Conservation (phyloP, 2,888 invertebrate genomes). For the Cylindroiulus punctatus region DNA sequence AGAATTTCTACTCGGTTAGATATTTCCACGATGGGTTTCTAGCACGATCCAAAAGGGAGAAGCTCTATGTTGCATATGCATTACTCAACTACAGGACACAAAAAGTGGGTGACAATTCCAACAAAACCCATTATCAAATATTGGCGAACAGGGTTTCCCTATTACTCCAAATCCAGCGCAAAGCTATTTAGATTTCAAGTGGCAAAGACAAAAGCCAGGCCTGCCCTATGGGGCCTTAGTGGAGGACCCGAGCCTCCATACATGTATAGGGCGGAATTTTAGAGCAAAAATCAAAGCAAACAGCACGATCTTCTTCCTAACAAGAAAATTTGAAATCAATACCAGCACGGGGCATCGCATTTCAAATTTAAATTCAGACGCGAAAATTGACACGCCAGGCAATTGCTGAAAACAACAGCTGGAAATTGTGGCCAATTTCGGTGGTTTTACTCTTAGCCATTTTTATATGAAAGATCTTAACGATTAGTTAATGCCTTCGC, state of each 20-base stretch:
- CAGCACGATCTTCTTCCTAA: conserved; percentile 7
- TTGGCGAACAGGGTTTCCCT: not conserved
- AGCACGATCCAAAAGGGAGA: not conserved
- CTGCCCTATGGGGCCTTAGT: not conserved
- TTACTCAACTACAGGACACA: not conserved
- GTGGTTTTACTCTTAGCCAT: not conserved
- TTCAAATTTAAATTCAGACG: conserved; percentile 28
- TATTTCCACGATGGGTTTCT: not conserved
- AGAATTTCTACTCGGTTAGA: conserved; percentile 14
- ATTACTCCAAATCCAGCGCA: not conserved
- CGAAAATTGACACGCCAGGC: not conserved
- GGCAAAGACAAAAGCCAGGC: conserved; percentile 9
- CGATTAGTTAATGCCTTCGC: not conserved
- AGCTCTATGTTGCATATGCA: not conserved
- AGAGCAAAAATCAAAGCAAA: not conserved
- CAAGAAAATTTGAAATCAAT: conserved; percentile 23
- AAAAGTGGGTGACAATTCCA: conserved; percentile 36
- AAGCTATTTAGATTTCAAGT: conserved; percentile 7
- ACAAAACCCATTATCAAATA: not conserved
- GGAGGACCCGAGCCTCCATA: not conserved
- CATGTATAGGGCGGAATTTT: not conserved
- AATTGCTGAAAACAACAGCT: conserved; percentile 31
- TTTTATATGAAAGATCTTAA: not conserved
- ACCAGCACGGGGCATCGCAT: not conserved
- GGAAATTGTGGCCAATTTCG: conserved; percentile 1